A percentile compares a stretch with the other conserved stretches of the same genome.
Evolutionary conservation across 2,888 invertebrate species (phyloP).

Genomic region (Masnerella sp.): DNA sequence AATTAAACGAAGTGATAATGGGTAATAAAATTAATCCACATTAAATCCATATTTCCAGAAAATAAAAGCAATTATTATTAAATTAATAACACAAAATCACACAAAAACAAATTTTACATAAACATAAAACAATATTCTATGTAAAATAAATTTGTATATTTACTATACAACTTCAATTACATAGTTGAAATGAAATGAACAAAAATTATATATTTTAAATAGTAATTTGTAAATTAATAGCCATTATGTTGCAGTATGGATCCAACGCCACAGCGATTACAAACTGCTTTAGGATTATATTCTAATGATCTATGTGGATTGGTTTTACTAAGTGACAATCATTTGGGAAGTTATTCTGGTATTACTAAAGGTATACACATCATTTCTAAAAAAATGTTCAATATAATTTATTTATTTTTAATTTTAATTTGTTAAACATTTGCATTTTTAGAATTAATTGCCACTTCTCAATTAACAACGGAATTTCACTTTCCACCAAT

Average conservation of each 20-base stretch:
- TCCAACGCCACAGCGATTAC: slow-evolving; percentile 88
- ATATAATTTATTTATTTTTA: background rate
- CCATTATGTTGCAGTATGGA: slow-evolving; percentile 76
- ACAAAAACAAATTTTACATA: background rate
- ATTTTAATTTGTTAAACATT: slow-evolving; percentile 16
- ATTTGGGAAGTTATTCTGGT: slow-evolving; percentile 82
- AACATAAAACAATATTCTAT: too few species aligned
- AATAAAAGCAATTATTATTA: too few species aligned
- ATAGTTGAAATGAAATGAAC: too few species aligned
- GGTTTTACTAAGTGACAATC: slow-evolving; percentile 87
- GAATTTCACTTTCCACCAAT: slow-evolving; percentile 96
- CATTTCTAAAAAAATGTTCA: too few species aligned
- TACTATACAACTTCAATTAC: too few species aligned
- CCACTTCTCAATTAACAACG: slow-evolving; percentile 87
- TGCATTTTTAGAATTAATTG: slow-evolving; percentile 81
- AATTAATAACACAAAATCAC: background rate
- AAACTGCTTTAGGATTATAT: slow-evolving; percentile 96
- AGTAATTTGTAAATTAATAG: background rate
- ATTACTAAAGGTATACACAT: slow-evolving; percentile 82
- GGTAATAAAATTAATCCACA: slow-evolving; percentile 67
- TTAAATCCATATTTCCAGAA: too few species aligned
- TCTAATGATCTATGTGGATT: slow-evolving; percentile 93
- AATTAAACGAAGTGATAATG: slow-evolving; percentile 79
- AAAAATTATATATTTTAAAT: background rate
- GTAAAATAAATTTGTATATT: too few species aligned